Percentiles rank a stretch among this genome's conserved stretches.
Conservation (phyloP, 2,888 invertebrate genomes). For the Mythimna lalbum region DNA sequence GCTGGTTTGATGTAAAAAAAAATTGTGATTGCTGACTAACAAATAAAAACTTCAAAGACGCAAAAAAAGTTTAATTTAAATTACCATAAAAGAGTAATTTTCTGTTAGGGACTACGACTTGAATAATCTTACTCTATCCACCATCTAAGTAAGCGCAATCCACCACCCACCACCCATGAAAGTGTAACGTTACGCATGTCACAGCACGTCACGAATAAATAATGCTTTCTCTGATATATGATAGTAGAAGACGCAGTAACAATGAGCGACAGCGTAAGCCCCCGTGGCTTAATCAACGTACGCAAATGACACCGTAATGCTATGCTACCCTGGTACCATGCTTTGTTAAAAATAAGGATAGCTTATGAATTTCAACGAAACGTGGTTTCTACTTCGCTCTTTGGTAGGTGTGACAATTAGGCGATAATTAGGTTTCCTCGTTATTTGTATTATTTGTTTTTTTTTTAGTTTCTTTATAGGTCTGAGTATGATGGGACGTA, state of each 20-base stretch:
- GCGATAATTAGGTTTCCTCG: neutral
- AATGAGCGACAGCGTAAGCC: constrained; percentile 58
- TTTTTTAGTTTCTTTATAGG: too few species aligned
- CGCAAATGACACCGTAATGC: constrained; percentile 50
- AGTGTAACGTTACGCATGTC: constrained; percentile 36
- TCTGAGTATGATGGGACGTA: too few species aligned
- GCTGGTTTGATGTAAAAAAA: too few species aligned
- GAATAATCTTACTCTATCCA: neutral
- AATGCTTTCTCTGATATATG: constrained; percentile 57
- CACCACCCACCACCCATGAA: constrained; percentile 11
- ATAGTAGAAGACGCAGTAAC: constrained; percentile 52
- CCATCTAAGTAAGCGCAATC: neutral
- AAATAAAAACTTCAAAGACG: too few species aligned
- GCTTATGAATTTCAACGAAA: constrained; percentile 26
- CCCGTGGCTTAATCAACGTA: constrained; percentile 51
- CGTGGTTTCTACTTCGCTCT: neutral
- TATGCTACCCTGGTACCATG: constrained; percentile 38
- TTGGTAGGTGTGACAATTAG: neutral
- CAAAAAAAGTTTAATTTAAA: too few species aligned
- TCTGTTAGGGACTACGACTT: neutral
- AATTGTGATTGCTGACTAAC: too few species aligned
- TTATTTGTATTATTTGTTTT: too few species aligned
- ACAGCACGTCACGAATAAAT: constrained; percentile 50
- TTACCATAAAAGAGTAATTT: too few species aligned
- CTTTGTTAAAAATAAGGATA: constrained; percentile 38